Conservation (phyloP, 2,797 vertebrate genomes). For the Echeneis naucrates region DNA sequence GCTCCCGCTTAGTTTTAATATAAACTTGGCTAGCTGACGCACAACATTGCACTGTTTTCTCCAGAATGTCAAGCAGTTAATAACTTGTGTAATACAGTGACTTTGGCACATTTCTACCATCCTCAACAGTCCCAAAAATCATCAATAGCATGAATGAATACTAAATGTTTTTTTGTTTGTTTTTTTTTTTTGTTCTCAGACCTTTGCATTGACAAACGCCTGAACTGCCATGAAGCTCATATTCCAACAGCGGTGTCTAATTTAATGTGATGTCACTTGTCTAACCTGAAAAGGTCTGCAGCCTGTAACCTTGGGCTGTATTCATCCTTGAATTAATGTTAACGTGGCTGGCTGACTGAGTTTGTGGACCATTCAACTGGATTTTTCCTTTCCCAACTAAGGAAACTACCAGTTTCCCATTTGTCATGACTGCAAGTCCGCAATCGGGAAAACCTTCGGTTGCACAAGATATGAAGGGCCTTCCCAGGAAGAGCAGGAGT, state of each 20-base stretch:
- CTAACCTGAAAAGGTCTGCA: too few relatives aligned
- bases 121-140: background rate
- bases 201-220: too few relatives aligned
- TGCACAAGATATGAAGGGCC: slow-evolving; percentile 3
- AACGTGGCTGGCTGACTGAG: background rate
- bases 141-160: background rate
- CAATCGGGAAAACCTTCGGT: slow-evolving; percentile 14
- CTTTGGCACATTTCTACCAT: background rate
- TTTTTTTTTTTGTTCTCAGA: too few relatives aligned
- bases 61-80: slow-evolving; percentile 4
- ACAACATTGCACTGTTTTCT: slow-evolving; percentile 8
- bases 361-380: background rate
- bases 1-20: slow-evolving; percentile 5
- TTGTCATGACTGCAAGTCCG: background rate
- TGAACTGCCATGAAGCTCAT: too few relatives aligned
- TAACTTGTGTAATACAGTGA: background rate
- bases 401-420: slow-evolving; percentile 38
- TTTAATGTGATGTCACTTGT: too few relatives aligned
- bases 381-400: slow-evolving; percentile 22
- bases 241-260: too few relatives aligned
- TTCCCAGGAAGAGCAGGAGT: background rate
- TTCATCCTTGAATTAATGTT: background rate
- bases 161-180: background rate
- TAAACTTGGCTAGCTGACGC: background rate
- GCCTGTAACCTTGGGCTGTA: background rate